Evolutionary conservation across 2,113 vertebrate genomes (phyloP).

Genomic region (Trematocara variabile): DNA sequence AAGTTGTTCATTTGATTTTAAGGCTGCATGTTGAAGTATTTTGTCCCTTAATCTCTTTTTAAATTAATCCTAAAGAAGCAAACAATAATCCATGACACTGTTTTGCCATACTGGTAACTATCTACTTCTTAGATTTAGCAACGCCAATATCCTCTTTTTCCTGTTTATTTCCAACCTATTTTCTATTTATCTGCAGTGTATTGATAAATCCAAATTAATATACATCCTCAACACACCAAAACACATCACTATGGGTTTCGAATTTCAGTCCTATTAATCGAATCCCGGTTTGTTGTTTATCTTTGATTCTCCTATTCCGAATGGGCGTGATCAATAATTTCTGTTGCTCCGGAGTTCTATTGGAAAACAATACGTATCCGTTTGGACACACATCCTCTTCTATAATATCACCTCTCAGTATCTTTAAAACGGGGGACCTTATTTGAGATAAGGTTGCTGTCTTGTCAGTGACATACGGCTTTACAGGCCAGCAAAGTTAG

Average conservation of each 20-base stretch:
- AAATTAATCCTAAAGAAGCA: background rate
- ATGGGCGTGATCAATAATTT: background rate
- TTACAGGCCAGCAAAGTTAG: background rate
- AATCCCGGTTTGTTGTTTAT: background rate
- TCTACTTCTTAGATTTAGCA: background rate
- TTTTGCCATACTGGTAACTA: background rate
- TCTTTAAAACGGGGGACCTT: background rate
- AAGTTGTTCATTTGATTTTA: background rate
- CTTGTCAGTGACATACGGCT: constrained; percentile 8
- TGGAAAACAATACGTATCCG: background rate
- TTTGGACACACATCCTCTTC: background rate
- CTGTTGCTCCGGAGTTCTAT: background rate
- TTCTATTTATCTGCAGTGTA: background rate
- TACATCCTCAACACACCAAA: background rate
- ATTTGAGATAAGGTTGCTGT: background rate
- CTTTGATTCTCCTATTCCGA: background rate
- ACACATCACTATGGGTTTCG: background rate
- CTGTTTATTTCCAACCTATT: background rate
- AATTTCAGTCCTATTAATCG: background rate
- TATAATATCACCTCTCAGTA: background rate
- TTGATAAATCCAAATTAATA: background rate
- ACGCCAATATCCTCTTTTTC: background rate
- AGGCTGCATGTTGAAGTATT: background rate
- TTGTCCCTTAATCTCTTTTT: background rate
- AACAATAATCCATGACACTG: background rate